Evolutionary conservation across 2,888 invertebrate genomes (phyloP).

Genomic region (Melolontha melolontha): DNA sequence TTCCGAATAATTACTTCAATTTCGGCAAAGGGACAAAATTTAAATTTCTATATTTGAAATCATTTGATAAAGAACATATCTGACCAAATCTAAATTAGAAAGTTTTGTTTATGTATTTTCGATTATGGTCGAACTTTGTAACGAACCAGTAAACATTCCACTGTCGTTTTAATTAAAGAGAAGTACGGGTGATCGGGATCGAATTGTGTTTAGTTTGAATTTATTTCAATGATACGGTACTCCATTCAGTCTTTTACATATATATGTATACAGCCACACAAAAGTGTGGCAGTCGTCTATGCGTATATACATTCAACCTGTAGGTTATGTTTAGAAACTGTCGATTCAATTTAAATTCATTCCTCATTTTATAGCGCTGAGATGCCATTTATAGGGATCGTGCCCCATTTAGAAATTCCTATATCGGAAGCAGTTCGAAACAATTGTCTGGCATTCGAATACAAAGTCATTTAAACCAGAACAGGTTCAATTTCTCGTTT

Average conservation of each 20-base stretch:
- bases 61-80: no score
- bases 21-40: no score
- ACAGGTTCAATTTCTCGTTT: slow-evolving; percentile 32
- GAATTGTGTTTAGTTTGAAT: slow-evolving; percentile 17
- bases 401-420: slow-evolving; percentile 48
- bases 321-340: slow-evolving; percentile 50
- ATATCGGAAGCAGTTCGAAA: slow-evolving; percentile 48
- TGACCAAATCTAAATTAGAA: no score
- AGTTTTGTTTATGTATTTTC: no score
- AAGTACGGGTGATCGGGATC: slow-evolving; percentile 4
- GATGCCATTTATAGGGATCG: slow-evolving; percentile 51
- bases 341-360: slow-evolving; percentile 54
- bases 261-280: no score
- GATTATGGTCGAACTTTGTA: no score
- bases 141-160: no score
- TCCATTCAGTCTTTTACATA: no score
- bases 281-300: not conserved
- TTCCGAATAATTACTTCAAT: no score
- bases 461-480: slow-evolving; percentile 42
- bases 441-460: slow-evolving; percentile 35
- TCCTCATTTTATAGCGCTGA: slow-evolving; percentile 52
- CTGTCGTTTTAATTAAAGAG: slow-evolving; percentile 23
- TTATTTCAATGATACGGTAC: not conserved
- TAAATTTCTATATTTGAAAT: no score
- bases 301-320: slow-evolving; percentile 23